These are phyloP conservation scores for Hippopotamus amphibius DNA, from an alignment of 2,113 vertebrate genomes.

Conservation along the genomic window DNA sequence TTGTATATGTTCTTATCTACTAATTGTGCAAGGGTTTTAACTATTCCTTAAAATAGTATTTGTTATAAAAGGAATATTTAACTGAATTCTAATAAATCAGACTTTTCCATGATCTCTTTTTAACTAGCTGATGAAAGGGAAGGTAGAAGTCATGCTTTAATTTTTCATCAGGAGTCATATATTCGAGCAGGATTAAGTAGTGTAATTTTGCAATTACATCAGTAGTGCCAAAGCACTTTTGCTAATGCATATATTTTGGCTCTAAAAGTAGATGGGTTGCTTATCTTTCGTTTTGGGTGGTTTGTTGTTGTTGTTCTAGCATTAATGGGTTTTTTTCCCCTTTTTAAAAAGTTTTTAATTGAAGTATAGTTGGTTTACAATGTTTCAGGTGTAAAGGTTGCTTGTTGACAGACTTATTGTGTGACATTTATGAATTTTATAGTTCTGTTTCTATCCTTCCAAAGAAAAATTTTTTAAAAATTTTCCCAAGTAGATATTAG, in stretches of 20 bases:
- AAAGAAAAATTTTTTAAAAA: not conserved
- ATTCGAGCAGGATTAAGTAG: not conserved
- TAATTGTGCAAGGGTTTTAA: not conserved
- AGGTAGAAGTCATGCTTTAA: not conserved
- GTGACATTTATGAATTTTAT: not conserved
- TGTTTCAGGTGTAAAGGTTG: not conserved
- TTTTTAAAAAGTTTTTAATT: not conserved
- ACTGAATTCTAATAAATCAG: constrained; percentile 14
- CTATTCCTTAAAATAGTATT: constrained; percentile 49
- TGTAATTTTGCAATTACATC: not conserved
- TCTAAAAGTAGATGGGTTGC: not conserved
- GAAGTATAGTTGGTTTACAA: not conserved
- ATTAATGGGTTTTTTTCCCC: not conserved
- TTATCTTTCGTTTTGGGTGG: not conserved
- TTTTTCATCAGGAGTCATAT: not conserved
- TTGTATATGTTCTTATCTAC: not conserved
- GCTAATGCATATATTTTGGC: not conserved
- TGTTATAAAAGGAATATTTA: constrained; percentile 37
- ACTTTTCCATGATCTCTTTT: not conserved
- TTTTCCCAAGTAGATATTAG: not conserved
- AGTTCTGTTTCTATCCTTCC: constrained; percentile 19
- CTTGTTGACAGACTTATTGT: not conserved
- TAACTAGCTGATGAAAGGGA: not conserved
- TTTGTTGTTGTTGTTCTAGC: not conserved
- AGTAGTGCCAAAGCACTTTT: constrained; percentile 31